Conservation (phyloP, 2,797 vertebrate genomes). For the Thaleichthys pacificus region DNA sequence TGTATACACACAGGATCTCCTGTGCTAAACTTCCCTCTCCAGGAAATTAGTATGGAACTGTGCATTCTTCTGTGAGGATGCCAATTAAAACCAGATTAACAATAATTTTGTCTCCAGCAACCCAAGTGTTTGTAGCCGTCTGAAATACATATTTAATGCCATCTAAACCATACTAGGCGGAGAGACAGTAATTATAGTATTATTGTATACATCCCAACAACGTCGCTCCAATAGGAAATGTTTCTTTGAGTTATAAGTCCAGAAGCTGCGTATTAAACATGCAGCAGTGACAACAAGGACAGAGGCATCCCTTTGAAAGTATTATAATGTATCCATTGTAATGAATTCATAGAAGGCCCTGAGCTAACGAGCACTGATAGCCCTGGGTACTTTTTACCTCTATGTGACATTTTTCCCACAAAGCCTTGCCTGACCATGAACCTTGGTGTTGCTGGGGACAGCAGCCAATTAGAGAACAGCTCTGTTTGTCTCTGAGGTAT, state of each 20-base stretch:
- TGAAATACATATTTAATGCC: not conserved
- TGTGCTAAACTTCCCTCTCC: too few species aligned
- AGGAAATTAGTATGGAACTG: not conserved
- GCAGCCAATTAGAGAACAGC: constrained; percentile 1
- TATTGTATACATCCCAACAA: not conserved
- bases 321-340: not conserved
- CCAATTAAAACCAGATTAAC: not conserved
- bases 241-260: not conserved
- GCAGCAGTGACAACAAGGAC: not conserved
- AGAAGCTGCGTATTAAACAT: not conserved
- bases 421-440: not conserved
- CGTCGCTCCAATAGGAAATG: not conserved
- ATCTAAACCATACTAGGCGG: too few species aligned
- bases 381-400: not conserved
- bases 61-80: not conserved
- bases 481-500: not conserved
- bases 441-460: not conserved
- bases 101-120: not conserved
- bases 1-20: too few species aligned
- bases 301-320: not conserved
- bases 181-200: too few species aligned
- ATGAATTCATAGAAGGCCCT: not conserved
- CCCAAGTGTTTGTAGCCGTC: not conserved
- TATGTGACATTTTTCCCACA: constrained; percentile 1
- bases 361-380: constrained; percentile 13